Evolutionary conservation across 2,113 vertebrate species (phyloP), one percentile per base, ranked within the genome.

Genomic region (Syngnathus typhle): DNA sequence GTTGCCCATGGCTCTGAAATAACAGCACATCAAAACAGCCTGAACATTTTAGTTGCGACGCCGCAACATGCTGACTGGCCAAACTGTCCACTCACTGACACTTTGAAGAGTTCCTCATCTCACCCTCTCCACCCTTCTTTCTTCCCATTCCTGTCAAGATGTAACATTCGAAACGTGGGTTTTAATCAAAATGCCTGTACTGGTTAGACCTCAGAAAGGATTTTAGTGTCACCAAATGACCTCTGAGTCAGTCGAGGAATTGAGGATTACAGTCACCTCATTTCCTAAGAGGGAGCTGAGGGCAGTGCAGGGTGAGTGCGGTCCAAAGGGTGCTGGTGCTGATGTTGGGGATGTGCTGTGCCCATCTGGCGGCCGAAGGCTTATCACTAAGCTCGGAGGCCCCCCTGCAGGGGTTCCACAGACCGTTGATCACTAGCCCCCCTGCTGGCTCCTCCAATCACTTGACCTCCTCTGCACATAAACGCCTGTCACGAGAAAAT

Each of bases 351-450:
- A 93, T 85, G 93, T 90, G 92, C 89, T 92, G 92, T 87, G 92
- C 91, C 94, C 95, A 96, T 98, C 95, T 98, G 95, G 93, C 94
- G 91, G 88, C 91, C 89, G 88, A 91, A 91, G 94, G 94, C 95
- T 98, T 96, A 92, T 90, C 79, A 90, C 91, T 96, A 98, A 96
- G 96, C 95, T 93, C 91, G 89, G 91, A 92, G 91, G 91, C 9
- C 93, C 94, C 94, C 94, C 93, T 88, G 93, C 91, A 93, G 93
- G 93, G 93, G 92, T 83, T 91, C 85, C 93, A 92, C 93, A 92
- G 92, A 92, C 92, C 92, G 93, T 93, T 96, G 95, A 98, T 95
- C 93, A 92, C 91, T 56, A 58, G 71, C 62, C 83, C 86, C 78
- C 84, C 86, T 73, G 82, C 88, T 88, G 89, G 72, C 72, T 79